phyloP scores from a whole-genome alignment of 2,797 vertebrate genomes.

The Arctocebus calabarensis region DNA sequence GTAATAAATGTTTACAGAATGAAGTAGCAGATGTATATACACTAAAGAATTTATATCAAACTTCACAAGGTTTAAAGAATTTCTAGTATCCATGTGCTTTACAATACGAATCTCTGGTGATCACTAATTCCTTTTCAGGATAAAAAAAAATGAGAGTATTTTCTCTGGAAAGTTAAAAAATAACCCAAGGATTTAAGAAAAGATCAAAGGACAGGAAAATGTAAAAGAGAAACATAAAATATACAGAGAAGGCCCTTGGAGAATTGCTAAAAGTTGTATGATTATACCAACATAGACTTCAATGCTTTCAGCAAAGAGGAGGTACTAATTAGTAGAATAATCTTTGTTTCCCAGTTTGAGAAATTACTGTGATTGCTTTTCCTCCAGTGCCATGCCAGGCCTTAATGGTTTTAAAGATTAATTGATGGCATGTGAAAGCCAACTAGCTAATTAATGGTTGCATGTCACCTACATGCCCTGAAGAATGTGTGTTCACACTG shows the following conservation, averaged over 20 bases:
- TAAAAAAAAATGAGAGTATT: neutral
- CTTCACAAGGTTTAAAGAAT: neutral
- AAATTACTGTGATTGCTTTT: slow-evolving; percentile 73
- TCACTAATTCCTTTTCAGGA: neutral
- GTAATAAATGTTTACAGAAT: neutral
- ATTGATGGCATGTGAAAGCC: slow-evolving; percentile 74
- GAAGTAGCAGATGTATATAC: neutral
- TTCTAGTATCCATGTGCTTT: neutral
- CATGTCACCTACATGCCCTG: slow-evolving; percentile 45
- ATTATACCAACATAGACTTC: slow-evolving; percentile 55
- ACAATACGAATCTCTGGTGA: neutral
- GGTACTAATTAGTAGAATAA: slow-evolving; percentile 78
- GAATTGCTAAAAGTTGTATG: slow-evolving; percentile 39
- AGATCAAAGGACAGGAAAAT: slow-evolving; percentile 52
- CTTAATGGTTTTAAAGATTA: slow-evolving; percentile 76
- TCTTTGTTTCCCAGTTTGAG: slow-evolving; percentile 78
- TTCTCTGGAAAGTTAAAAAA: slow-evolving; percentile 13
- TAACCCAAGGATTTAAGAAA: slow-evolving; percentile 7
- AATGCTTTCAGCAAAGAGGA: slow-evolving; percentile 70
- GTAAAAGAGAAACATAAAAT: neutral
- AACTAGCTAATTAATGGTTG: slow-evolving; percentile 68
- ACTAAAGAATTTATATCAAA: neutral
- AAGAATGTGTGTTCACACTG: neutral
- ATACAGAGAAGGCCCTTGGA: neutral
- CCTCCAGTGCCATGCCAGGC: slow-evolving; percentile 55